A percentile compares a stretch with the other conserved stretches of the same genome.
phyloP scores from a whole-genome alignment of 2,888 invertebrate genomes.

The Didymodactylos carnosus region DNA sequence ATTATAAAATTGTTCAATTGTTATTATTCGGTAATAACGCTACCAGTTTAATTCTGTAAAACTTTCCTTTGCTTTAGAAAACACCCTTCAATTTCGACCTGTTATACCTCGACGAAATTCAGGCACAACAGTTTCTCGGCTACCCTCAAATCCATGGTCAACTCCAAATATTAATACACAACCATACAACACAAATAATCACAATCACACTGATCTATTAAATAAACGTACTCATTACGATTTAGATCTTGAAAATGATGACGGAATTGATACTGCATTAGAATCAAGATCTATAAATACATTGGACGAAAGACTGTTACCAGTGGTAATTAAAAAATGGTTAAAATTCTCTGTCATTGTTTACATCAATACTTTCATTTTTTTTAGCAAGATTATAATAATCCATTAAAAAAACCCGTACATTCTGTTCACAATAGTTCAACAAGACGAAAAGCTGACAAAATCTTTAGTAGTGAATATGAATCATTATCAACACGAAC shows the following conservation, averaged over 20 bases:
- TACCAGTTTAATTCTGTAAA: no score
- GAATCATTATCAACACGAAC: neutral
- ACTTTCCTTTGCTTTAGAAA: no score
- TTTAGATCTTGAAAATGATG: neutral
- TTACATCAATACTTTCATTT: neutral
- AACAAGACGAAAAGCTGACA: neutral
- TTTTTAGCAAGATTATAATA: neutral
- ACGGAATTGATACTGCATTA: neutral
- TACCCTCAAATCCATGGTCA: neutral
- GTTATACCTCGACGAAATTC: neutral
- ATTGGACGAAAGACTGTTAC: neutral
- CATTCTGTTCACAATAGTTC: neutral
- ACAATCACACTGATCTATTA: neutral
- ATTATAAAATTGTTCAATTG: no score
- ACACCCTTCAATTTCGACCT: neutral
- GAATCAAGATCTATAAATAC: neutral
- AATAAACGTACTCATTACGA: neutral
- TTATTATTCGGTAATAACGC: no score
- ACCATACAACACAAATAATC: no score
- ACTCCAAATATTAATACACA: neutral
- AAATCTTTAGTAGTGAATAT: neutral
- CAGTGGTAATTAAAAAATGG: neutral
- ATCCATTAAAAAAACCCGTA: neutral
- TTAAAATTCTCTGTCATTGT: neutral
- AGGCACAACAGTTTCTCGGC: neutral